Percentiles rank a stretch among this genome's conserved stretches.
These are phyloP conservation scores for Watsonalla cultraria DNA, from an alignment of 2,888 invertebrate species.

Conservation along the genomic window DNA sequence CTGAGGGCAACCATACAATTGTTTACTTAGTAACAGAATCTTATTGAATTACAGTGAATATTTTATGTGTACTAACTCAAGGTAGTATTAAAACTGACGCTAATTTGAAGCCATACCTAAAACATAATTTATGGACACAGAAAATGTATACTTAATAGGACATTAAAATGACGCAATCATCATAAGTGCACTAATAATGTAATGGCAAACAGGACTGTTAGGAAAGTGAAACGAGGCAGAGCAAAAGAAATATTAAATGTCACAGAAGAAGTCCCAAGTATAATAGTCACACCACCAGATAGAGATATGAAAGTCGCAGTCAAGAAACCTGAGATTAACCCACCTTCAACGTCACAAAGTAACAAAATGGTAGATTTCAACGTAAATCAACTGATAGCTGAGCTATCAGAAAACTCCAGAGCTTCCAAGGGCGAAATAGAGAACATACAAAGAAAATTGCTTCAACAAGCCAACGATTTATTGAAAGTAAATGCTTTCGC, in stretches of 20 bases:
- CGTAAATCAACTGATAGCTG: constrained; percentile 66
- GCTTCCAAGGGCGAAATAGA: constrained; percentile 69
- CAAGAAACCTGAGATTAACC: constrained; percentile 20
- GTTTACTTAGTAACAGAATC: no score
- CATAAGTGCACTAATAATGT: constrained; percentile 71
- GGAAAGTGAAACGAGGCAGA: constrained; percentile 85
- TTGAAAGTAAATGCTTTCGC: constrained; percentile 70
- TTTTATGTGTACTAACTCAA: no score
- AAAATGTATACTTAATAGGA: constrained; percentile 26
- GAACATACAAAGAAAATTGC: constrained; percentile 60
- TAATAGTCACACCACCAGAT: constrained; percentile 59
- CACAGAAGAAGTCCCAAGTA: constrained; percentile 47
- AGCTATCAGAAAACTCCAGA: constrained; percentile 65
- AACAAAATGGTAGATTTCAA: constrained; percentile 58
- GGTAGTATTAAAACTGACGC: no score
- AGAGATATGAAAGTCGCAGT: constrained; percentile 64
- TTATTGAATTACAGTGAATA: no score
- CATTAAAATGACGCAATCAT: constrained; percentile 46
- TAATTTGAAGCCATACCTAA: constrained; percentile 25
- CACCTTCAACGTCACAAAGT: constrained; percentile 24
- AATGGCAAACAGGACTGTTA: constrained; percentile 84
- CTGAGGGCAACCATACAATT: no score
- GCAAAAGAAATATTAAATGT: constrained; percentile 40
- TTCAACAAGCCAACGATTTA: constrained; percentile 71
- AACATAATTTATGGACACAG: no score